Evolutionary conservation across 1,140 invertebrate species (phyloP).

Genomic region (Globodera rostochiensis): DNA sequence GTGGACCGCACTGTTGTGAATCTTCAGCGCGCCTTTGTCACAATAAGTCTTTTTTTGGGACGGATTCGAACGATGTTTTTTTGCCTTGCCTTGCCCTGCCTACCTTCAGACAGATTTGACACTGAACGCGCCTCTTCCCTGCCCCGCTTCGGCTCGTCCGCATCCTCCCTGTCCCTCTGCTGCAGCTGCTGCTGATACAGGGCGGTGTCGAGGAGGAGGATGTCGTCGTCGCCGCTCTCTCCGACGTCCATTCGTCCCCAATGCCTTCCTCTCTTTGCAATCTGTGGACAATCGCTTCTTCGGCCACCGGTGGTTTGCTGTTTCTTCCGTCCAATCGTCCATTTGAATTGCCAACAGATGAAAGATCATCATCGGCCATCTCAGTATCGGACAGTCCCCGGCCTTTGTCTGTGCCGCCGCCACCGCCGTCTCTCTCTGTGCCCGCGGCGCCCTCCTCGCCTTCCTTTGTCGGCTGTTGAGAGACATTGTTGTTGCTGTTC

Average conservation of each 20-base stretch:
- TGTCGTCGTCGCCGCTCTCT: background rate
- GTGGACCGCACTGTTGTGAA: constrained; percentile 98
- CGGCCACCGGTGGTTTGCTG: background rate
- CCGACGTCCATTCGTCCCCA: background rate
- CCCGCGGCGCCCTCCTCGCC: background rate
- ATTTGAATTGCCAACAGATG: too few species aligned
- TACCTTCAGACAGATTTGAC: constrained; percentile 32
- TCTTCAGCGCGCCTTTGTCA: constrained; percentile 98
- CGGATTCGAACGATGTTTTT: constrained; percentile 75
- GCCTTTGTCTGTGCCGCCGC: background rate
- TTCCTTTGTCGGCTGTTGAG: background rate
- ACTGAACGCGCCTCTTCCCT: constrained; percentile 28
- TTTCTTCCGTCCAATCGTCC: background rate
- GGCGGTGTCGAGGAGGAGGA: background rate
- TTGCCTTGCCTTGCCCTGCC: background rate
- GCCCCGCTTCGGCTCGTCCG: constrained; percentile 10
- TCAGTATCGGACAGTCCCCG: too few species aligned
- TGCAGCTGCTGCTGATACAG: background rate
- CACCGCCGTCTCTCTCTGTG: background rate
- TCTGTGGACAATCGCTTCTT: background rate
- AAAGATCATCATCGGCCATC: too few species aligned
- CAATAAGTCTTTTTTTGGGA: constrained; percentile 87
- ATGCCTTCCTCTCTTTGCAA: background rate
- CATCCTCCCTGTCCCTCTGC: background rate
- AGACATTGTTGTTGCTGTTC: background rate